Base-by-base conservation (phyloP, 2,797 vertebrate species). In the Botia kubotai region DNA sequence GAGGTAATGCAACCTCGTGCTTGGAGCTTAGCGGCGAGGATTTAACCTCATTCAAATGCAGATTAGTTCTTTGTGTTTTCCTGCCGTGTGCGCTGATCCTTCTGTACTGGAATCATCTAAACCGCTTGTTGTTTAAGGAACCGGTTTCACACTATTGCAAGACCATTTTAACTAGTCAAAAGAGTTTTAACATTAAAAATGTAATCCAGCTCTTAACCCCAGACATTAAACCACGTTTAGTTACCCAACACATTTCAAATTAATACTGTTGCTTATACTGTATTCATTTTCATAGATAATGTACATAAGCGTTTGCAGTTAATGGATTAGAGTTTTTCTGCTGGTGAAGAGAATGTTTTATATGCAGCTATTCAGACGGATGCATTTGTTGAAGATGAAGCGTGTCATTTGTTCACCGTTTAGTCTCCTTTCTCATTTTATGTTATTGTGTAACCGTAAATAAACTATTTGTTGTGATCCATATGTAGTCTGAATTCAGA, bases 51-150 rank as follows among this genome's bases (percentile, higher is more conserved):
- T 68, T 72, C 39, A 67, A 23, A 79, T 75, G 58, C 58, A 58
- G 48, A 67, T 74, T 79, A 57, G 39, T 63, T 63, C 8, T 79
- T 16, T 62, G 52, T 79, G 53, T 68, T 62, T 23, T n/a, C 16
- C 50, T 17, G 16, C 50, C 52, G 58, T 65, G 62, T 19, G 6
- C 46, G 65, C 33, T 0, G 29, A 73, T 71, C 77, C 68, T 68
- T 72, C 62, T 76, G 13, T 23, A 13, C 43, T 46, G 12, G 14
- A 19, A 63, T 70, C 7, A 53, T 52, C n/a, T 71, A n/a, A 21
- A 23, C 6, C 6, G 14, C 50, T 69, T 68, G 29, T 66, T 55
- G 23, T 55, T 52, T 1, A 62, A 58, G 5, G 23, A 53, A 33
- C 7, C 4, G 13, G 1, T 71, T 81, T 67, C 75, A 65, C 46